Percentiles rank a stretch among this genome's conserved stretches.
Evolutionary conservation across 2,888 invertebrate species (phyloP).

Genomic region (Zaprionus obscuricornis): DNA sequence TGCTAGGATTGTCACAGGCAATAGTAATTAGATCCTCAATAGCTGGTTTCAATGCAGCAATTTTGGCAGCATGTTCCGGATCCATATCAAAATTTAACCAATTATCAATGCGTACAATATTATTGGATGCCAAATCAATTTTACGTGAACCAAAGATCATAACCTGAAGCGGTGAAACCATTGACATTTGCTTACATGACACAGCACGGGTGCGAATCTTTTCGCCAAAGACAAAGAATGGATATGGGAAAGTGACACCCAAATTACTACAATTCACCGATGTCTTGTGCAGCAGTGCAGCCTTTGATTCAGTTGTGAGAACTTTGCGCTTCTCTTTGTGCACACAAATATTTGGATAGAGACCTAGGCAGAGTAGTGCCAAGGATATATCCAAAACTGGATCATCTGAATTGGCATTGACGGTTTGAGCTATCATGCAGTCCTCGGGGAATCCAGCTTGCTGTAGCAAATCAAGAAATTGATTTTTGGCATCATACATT

Average conservation of each 20-base stretch:
- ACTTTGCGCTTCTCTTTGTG: constrained; percentile 98
- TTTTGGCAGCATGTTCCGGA: constrained; percentile 89
- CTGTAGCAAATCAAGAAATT: constrained; percentile 88
- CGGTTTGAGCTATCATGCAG: constrained; percentile 88
- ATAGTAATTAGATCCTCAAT: constrained; percentile 93
- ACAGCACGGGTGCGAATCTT: constrained; percentile 98
- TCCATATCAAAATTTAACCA: constrained; percentile 97
- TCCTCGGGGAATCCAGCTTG: constrained; percentile 95
- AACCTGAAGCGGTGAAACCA: constrained; percentile 97
- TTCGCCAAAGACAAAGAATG: constrained; percentile 98
- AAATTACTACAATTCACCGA: constrained; percentile 96
- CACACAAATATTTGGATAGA: constrained; percentile 98
- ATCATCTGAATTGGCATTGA: constrained; percentile 91
- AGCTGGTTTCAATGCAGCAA: constrained; percentile 94
- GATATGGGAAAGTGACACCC: constrained; percentile 94
- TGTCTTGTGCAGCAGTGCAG: constrained; percentile 97
- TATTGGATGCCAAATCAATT: constrained; percentile 84
- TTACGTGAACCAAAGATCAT: constrained; percentile 96
- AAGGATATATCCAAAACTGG: constrained; percentile 92
- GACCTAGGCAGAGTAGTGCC: constrained; percentile 93
- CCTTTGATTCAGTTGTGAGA: constrained; percentile 96
- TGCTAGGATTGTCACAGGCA: constrained; percentile 91
- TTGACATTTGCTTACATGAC: constrained; percentile 97
- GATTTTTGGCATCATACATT: constrained; percentile 94
- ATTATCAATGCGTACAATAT: constrained; percentile 93